Conservation (phyloP, 1,140 invertebrate genomes). For the Drosophila orosa region DNA sequence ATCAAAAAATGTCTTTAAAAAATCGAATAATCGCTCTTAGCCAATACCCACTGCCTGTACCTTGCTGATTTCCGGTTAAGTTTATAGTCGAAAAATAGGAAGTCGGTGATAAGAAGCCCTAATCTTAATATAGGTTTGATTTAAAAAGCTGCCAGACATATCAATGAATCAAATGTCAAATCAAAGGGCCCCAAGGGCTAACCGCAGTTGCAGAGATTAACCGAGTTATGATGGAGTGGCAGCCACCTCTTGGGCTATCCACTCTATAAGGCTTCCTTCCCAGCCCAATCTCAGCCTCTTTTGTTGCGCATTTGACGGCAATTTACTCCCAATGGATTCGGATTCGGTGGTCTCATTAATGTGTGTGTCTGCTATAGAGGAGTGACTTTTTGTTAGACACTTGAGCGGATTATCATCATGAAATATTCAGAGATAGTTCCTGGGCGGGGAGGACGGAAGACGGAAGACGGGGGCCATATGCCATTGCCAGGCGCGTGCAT, state of each 20-base stretch:
- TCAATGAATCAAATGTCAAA: slow-evolving; percentile 47
- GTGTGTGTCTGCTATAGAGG: not conserved
- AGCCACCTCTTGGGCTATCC: slow-evolving; percentile 1
- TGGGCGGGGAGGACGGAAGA: not conserved
- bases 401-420: slow-evolving; percentile 60
- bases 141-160: slow-evolving; percentile 14
- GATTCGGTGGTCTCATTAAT: slow-evolving; percentile 32
- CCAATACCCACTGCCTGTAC: not conserved
- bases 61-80: slow-evolving; percentile 13
- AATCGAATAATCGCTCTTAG: not conserved
- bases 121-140: slow-evolving; percentile 1
- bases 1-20: not conserved
- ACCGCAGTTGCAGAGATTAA: slow-evolving; percentile 16
- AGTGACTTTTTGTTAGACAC: slow-evolving; percentile 69
- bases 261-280: slow-evolving; percentile 24
- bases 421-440: slow-evolving; percentile 21
- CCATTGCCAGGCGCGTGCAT: slow-evolving; percentile 66
- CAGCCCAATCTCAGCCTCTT: slow-evolving; percentile 8
- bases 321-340: slow-evolving; percentile 19
- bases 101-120: slow-evolving; percentile 10
- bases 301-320: slow-evolving; percentile 38
- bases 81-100: not conserved
- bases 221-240: slow-evolving; percentile 6
- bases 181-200: not conserved
- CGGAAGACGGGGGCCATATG: slow-evolving; percentile 2